Conservation (phyloP, 2,888 invertebrate genomes). For the Ceramica pisi region DNA sequence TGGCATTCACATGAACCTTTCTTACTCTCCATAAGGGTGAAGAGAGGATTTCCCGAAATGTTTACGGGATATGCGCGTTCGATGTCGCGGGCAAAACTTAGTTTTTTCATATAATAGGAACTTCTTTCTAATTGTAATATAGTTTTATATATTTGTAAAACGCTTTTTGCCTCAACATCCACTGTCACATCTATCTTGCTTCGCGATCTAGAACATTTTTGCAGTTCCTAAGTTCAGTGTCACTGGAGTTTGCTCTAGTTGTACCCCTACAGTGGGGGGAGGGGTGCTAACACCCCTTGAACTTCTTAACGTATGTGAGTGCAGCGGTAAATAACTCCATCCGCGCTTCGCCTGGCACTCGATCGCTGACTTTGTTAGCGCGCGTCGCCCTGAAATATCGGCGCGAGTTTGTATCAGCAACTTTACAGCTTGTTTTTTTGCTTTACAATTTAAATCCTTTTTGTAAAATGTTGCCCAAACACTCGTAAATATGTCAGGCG, state of each 20-base stretch:
- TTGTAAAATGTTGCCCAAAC: slow-evolving; percentile 13
- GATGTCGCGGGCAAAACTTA: too few species aligned
- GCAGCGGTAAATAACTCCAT: slow-evolving; percentile 45
- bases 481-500: slow-evolving; percentile 19
- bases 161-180: too few species aligned
- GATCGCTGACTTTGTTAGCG: slow-evolving; percentile 26
- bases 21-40: too few species aligned
- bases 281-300: background rate
- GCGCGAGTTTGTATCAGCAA: slow-evolving; percentile 6
- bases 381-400: slow-evolving; percentile 10
- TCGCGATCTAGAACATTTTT: slow-evolving; percentile 1
- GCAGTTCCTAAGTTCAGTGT: background rate
- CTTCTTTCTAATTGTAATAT: too few species aligned
- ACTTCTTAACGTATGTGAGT: slow-evolving; percentile 38
- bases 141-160: too few species aligned
- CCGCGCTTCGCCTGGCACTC: slow-evolving; percentile 32
- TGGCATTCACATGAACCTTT: too few species aligned
- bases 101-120: too few species aligned
- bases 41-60: too few species aligned
- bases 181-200: slow-evolving; percentile 1
- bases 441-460: slow-evolving; percentile 22
- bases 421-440: slow-evolving; percentile 11
- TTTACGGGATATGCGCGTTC: too few species aligned
- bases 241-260: slow-evolving; percentile 18
- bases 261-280: background rate